Base-by-base conservation (phyloP, 2,888 invertebrate species). In the Tinea trinotella region DNA sequence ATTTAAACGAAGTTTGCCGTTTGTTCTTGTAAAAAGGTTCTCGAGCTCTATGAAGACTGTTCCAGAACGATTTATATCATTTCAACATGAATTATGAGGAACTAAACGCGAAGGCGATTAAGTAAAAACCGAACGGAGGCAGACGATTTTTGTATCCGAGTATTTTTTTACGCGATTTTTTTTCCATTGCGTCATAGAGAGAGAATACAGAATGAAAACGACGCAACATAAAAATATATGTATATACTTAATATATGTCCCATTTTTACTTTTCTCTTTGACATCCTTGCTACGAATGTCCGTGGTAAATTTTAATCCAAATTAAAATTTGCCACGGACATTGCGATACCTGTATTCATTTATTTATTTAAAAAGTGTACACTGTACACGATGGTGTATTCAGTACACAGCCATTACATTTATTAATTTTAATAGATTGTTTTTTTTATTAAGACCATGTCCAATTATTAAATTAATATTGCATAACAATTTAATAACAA, bases 71-170 rank as follows among this genome's bases (percentile, higher is more conserved):
- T 30, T 30, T 30, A 30, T 30, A 30, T 30, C 30, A 40, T 15
- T 40, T n/a, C 13, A 40, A 13, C n/a, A 20, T 18, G 20, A 48
- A 48, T 19, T 48, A 48, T 48, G 19, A 18, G 17, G 17, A 17
- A 19, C 48, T 48, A 48, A 48, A 48, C 18, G 48, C 48, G 17
- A 15, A 18, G 3, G 48, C 48, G 48, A 48, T 48, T 48, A 48
- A 48, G 48, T 4, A 48, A 17, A 48, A 48, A 30, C 30, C n/a
- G 30, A n/a, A n/a, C 7, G n/a, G 30, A 30, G 30, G 30, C 30
- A 30, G 30, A 30, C 2, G n/a, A 30, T 30, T 30, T 30, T 30
- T 30, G n/a, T n/a, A n/a, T n/a, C n/a, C n/a, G 9, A 30, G 7
- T 30, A 7, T 30, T 30, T 30, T n/a, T 30, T 30, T 7, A 30